Base-by-base conservation (phyloP, 64 coral and sea anemone genomes). In the Dendronephthya gigantea region DNA sequence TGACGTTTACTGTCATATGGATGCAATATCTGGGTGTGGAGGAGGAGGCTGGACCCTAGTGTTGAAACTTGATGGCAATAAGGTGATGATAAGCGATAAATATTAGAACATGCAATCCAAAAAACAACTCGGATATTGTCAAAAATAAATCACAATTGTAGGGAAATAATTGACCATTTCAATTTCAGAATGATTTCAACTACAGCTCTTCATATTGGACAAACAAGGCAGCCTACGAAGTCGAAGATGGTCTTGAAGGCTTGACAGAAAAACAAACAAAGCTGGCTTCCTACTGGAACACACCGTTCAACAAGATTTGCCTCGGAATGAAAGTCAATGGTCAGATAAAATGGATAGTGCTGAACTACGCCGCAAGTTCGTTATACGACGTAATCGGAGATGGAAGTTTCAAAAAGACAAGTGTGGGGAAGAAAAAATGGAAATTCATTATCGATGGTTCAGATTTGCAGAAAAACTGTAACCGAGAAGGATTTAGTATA, bases 401-500 rank as follows among this genome's bases (percentile, higher is more conserved):
- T 29, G 85, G 85, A 16, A 17, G 0, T 17, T 87, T 23, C 6
- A 36, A 11, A 85, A 30, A 4, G 27, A 85, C 49, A 55, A 32
- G 31, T 22, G 11, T 68, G 29, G 86, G 86, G 11, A 68, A 65
- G 48, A 23, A 29, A 2, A 40, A n/a, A 10, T 87, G 86, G 86
- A 81, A 81, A 48, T 81, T 41, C 29, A 68, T 87, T 35, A 82
- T 87, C 34, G n/a, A 27, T 81, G 70, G 41, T 27, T 81, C 68
- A 16, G 48, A 37, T 86, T 72, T 87, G 4, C 86, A 87, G 11
- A 1, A 0, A 25, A 87, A 87, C 22, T 87, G 85, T 35, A 87
- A 87, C 39, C 2, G 31, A 45, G 85, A 87, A 49, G 85, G 85
- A 11, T 87, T 87, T 25, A 87, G 76, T 75, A 22, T 47, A 12